These are phyloP conservation scores for Drosophila seguyi DNA, from an alignment of 1,140 invertebrate species.

Conservation along the genomic window DNA sequence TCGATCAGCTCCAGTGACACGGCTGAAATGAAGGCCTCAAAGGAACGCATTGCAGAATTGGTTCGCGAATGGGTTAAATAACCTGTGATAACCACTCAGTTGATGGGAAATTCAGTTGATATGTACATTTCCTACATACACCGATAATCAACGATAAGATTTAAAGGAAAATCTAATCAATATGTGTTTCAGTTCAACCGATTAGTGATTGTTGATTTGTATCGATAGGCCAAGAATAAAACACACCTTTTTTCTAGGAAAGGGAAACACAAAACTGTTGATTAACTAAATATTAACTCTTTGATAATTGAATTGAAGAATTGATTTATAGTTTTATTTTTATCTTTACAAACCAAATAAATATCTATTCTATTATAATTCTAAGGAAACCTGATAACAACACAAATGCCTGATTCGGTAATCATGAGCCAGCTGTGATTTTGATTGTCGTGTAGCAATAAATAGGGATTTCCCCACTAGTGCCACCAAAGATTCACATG, in stretches of 20 bases:
- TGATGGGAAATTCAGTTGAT: background rate
- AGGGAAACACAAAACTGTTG: no score
- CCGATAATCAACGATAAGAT: conserved; percentile 8
- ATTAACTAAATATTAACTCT: no score
- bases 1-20: conserved; percentile 85
- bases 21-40: conserved; percentile 85
- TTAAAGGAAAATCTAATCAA: conserved; percentile 9
- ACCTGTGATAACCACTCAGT: background rate
- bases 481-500: conserved; percentile 15
- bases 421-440: conserved; percentile 7
- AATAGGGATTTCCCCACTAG: conserved; percentile 19
- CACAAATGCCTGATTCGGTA: no score
- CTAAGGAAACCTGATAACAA: no score
- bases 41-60: conserved; percentile 66
- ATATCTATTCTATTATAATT: no score
- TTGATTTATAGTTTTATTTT: background rate
- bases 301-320: no score
- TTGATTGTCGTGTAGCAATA: conserved; percentile 3
- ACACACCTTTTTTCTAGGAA: background rate
- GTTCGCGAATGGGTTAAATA: conserved; percentile 77
- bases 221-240: background rate
- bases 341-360: background rate
- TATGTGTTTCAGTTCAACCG: background rate
- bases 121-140: background rate
- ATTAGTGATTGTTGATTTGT: background rate